Conservation (phyloP, 2,888 invertebrate genomes). For the Saturnia japonica region DNA sequence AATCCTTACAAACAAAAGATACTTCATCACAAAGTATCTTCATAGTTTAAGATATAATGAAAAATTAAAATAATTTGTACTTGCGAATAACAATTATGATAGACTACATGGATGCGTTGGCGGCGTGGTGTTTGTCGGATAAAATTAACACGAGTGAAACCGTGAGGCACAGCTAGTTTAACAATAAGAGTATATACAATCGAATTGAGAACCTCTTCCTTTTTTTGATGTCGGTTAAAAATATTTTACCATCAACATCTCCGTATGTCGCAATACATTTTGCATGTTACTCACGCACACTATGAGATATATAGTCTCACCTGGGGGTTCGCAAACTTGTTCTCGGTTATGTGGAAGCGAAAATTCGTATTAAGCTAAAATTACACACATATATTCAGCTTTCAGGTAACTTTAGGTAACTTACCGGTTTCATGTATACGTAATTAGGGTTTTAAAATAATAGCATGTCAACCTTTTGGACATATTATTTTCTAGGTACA, state of each 20-base stretch:
- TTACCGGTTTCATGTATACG: constrained; percentile 11
- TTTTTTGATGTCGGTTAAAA: no score
- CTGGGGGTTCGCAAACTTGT: constrained; percentile 7
- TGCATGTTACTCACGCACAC: constrained; percentile 18
- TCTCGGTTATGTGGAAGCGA: constrained; percentile 15
- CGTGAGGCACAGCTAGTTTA: no score
- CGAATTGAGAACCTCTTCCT: no score
- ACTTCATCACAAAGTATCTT: no score
- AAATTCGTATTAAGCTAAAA: constrained; percentile 15
- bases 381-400: constrained; percentile 11
- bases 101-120: no score
- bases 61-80: no score
- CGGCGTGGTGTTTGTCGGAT: no score
- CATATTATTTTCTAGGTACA: neutral
- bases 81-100: no score
- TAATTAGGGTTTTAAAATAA: constrained; percentile 7
- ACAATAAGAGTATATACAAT: no score
- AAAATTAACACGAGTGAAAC: no score
- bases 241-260: neutral
- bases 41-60: no score
- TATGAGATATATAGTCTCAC: constrained; percentile 10
- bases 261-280: constrained; percentile 9
- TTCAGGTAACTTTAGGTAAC: constrained; percentile 17
- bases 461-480: neutral
- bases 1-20: no score